These are phyloP conservation scores for Lymantria dispar DNA, from an alignment of 2,888 invertebrate genomes.

Conservation along the genomic window DNA sequence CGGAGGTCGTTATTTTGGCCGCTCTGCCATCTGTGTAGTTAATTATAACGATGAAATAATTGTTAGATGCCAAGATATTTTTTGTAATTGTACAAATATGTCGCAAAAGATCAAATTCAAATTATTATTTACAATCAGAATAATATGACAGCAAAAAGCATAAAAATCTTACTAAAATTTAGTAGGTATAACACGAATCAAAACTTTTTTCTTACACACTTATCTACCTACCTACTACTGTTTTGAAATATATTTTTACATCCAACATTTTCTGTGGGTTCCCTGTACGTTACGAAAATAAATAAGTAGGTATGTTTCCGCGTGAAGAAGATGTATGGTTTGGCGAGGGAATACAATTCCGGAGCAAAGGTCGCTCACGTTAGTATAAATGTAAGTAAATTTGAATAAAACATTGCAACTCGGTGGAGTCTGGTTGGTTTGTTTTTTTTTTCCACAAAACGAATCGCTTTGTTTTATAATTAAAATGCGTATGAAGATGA, in stretches of 20 bases:
- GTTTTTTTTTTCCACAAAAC: constrained; percentile 26
- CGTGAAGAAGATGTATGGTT: constrained; percentile 80
- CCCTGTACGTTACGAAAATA: constrained; percentile 58
- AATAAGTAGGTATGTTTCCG: constrained; percentile 60
- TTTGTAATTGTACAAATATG: no score
- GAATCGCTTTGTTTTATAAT: neutral
- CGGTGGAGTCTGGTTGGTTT: constrained; percentile 38
- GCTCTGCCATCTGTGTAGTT: no score
- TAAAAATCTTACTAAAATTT: no score
- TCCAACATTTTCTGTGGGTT: constrained; percentile 21
- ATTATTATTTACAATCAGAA: no score
- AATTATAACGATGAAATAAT: no score
- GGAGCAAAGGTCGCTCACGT: constrained; percentile 77
- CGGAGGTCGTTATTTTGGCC: no score
- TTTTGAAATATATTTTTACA: constrained; percentile 9
- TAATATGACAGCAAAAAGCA: no score
- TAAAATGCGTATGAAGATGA: neutral
- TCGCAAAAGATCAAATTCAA: no score
- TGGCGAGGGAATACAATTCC: constrained; percentile 78
- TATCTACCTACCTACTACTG: no score
- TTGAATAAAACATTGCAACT: constrained; percentile 77
- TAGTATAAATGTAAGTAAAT: constrained; percentile 83
- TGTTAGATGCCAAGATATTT: no score
- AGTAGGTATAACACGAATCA: no score
- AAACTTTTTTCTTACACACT: no score